phyloP scores from a whole-genome alignment of 2,113 vertebrate species.

The Castor canadensis region DNA sequence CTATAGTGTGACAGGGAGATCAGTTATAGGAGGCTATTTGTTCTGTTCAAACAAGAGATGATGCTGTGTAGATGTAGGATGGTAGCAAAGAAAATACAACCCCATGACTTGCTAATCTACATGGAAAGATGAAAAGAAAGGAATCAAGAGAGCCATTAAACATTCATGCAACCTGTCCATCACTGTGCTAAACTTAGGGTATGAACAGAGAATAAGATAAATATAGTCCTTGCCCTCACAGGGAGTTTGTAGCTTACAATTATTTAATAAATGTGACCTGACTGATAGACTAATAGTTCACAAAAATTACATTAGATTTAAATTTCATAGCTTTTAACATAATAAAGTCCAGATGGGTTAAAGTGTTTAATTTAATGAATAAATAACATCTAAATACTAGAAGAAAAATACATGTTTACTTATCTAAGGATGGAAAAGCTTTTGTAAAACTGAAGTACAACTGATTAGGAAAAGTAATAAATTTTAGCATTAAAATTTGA shows the following conservation, averaged over 20 bases:
- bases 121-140: not conserved
- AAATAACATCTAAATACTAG: not conserved
- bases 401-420: not conserved
- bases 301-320: slow-evolving; percentile 6
- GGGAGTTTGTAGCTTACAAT: not conserved
- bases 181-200: not conserved
- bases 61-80: not conserved
- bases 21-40: not conserved
- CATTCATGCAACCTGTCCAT: not conserved
- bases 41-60: not conserved
- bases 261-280: not conserved
- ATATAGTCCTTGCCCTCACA: not conserved
- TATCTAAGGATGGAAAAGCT: not conserved
- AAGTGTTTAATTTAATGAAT: slow-evolving; percentile 15
- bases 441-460: not conserved
- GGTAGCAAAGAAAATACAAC: not conserved
- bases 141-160: not conserved
- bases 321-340: not conserved
- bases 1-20: not conserved
- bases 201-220: not conserved
- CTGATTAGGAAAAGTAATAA: not conserved
- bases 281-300: not conserved
- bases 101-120: not conserved
- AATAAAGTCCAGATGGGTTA: not conserved
- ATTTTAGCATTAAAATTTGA: not conserved